A percentile compares a stretch with the other conserved stretches of the same genome.
Evolutionary conservation across 2,888 invertebrate genomes (phyloP).

Genomic region (Epinotia brunnichana): DNA sequence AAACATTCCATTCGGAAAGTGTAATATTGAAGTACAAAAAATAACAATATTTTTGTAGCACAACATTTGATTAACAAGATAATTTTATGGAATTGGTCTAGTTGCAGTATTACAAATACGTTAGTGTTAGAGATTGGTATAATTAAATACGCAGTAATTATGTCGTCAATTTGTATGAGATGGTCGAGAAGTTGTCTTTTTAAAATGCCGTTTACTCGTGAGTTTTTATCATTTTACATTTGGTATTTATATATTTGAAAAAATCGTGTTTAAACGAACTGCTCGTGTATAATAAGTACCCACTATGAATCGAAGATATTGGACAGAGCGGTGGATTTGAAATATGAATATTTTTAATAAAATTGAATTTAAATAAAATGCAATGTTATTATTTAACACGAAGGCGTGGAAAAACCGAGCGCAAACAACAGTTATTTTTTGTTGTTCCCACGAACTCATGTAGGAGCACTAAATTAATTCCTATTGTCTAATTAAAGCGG

Average conservation of each 20-base stretch:
- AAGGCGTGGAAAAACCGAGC: neutral
- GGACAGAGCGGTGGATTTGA: conserved; percentile 66
- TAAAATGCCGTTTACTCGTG: conserved; percentile 62
- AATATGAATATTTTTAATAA: conserved; percentile 81
- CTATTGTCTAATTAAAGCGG: conserved; percentile 70
- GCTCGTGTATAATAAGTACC: conserved; percentile 57
- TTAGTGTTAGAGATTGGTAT: conserved; percentile 65
- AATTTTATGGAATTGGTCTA: conserved; percentile 72
- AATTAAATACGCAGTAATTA: conserved; percentile 54
- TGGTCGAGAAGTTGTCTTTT: conserved; percentile 59
- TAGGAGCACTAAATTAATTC: conserved; percentile 56
- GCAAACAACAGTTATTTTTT: neutral
- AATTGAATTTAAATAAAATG: conserved; percentile 69
- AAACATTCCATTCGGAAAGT: conserved; percentile 80
- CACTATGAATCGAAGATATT: conserved; percentile 56
- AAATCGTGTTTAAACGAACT: conserved; percentile 63
- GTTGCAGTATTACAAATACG: conserved; percentile 76
- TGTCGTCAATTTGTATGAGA: conserved; percentile 66
- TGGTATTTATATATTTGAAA: conserved; percentile 70
- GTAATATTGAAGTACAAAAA: conserved; percentile 81
- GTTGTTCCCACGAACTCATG: conserved; percentile 51
- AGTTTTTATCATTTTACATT: conserved; percentile 74
- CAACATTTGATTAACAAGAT: conserved; percentile 65
- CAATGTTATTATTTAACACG: conserved; percentile 47
- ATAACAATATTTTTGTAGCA: conserved; percentile 80